phyloP scores from a whole-genome alignment of 2,888 invertebrate genomes.

The Chironomus riparius region DNA sequence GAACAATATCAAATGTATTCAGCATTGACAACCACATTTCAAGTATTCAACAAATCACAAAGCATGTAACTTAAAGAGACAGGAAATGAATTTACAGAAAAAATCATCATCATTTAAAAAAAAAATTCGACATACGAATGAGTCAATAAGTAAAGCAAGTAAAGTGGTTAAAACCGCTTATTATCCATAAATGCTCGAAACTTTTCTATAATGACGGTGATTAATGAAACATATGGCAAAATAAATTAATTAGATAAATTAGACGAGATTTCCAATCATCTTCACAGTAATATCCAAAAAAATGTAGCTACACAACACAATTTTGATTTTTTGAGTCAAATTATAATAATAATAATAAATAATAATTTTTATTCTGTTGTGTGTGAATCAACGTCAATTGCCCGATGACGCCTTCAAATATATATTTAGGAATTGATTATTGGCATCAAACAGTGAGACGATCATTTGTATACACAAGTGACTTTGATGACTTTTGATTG shows the following conservation, averaged over 20 bases:
- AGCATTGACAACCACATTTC: too few species aligned
- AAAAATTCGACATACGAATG: background rate
- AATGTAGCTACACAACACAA: background rate
- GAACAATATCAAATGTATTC: too few species aligned
- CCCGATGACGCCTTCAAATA: background rate
- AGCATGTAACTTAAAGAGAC: background rate
- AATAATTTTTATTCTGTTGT: background rate
- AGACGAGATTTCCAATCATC: background rate
- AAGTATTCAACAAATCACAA: too few species aligned
- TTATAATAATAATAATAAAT: too few species aligned
- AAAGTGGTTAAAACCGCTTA: background rate
- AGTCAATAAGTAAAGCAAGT: background rate
- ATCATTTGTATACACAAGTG: background rate
- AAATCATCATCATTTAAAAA: background rate
- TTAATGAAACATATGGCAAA: conserved; percentile 26
- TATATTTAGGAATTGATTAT: background rate
- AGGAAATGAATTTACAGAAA: background rate
- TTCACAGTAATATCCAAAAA: background rate
- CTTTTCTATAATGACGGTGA: conserved; percentile 22
- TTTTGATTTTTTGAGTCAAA: background rate
- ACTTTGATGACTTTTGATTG: conserved; percentile 1
- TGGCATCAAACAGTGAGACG: background rate
- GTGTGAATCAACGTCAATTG: background rate
- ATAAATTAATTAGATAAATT: conserved; percentile 16
- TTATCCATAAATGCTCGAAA: conserved; percentile 13